Evolutionary conservation across 64 coral and sea anemone genomes (phyloP), one percentile per base, ranked within the genome.

Genomic region (Montipora cactus): DNA sequence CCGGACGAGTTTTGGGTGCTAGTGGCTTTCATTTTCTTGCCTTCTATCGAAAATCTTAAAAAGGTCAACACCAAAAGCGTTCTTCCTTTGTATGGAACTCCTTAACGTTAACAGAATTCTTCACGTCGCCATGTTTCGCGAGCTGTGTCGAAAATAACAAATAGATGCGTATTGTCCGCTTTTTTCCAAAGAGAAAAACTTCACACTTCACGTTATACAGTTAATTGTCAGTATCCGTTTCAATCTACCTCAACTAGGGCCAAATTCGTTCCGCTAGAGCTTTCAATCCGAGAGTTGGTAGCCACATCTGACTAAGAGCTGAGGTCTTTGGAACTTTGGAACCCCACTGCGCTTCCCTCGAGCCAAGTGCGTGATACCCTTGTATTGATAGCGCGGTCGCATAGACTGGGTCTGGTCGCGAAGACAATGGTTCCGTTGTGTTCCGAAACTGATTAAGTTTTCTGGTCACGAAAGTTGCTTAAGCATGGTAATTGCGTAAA

Each of bases 281-380:
- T 11, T 86, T 86, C 45, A 86, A n/a, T 19, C 14, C 12, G 46
- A 15, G 46, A 72, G 2, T 22, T 8, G 11, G 16, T n/a, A 14
- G 48, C 37, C 9, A 16, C 49, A 47, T 16, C 16, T 8, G 1
- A 50, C 66, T 67, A 47, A 3, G 37, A 37, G 37, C 25, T 14
- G 59, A 61, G 62, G 82, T 64, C 62, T 69, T 86, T 71, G 82
- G 82, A 71, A 86, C 62, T 69, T 86, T 49, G 66, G 82, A 71
- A 86, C 67, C 66, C 82, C 82, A 86, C 82, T 14, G 66, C 12
- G 74, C 74, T 76, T 76, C 45, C 76, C 76, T 78, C 82, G 47
- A 86, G 82, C 64, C 66, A 19, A 86, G 67, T 86, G 82, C 82
- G 82, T 86, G 82, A 86, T 86, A 72, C 82, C 76, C 19, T 7